These are phyloP conservation scores for Lithophane leautieri DNA, from an alignment of 2,888 invertebrate genomes.

Conservation along the genomic window DNA sequence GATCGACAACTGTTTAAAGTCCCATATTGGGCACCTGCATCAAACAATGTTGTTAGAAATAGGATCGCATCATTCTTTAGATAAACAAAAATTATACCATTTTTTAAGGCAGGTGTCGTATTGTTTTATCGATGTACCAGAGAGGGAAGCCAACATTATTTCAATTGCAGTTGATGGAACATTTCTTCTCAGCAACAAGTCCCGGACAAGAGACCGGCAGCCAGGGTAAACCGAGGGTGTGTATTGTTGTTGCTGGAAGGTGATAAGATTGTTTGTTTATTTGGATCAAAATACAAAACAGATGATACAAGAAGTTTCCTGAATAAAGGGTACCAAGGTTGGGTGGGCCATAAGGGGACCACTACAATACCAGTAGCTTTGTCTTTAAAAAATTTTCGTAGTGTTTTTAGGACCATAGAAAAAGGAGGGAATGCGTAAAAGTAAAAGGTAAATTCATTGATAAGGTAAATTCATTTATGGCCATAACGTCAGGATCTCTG, in stretches of 20 bases:
- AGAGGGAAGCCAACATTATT: slow-evolving; percentile 3
- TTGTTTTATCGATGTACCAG: not conserved
- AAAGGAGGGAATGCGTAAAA: too few relatives aligned
- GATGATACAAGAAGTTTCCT: too few relatives aligned
- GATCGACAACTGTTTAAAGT: too few relatives aligned
- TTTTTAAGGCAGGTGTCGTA: slow-evolving; percentile 8
- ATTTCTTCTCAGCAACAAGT: slow-evolving; percentile 5
- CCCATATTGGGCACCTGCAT: too few relatives aligned
- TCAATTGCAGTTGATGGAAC: not conserved
- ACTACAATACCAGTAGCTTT: slow-evolving; percentile 1
- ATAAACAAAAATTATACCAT: not conserved
- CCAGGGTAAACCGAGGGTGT: slow-evolving; percentile 17
- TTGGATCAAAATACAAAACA: slow-evolving; percentile 2
- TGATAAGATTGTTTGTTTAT: slow-evolving; percentile 1
- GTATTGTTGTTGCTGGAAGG: slow-evolving; percentile 2
- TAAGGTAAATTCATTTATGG: too few relatives aligned
- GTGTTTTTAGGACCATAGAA: not conserved
- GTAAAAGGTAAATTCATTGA: too few relatives aligned
- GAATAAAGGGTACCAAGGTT: not conserved
- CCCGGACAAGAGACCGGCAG: slow-evolving; percentile 19
- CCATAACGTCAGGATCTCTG: too few relatives aligned
- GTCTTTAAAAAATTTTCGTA: not conserved
- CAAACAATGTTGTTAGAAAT: too few relatives aligned
- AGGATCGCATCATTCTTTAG: not conserved
- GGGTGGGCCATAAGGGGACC: slow-evolving; percentile 4